Evolutionary conservation across 2,888 invertebrate genomes (phyloP).

Genomic region (Eupithecia insigniata): DNA sequence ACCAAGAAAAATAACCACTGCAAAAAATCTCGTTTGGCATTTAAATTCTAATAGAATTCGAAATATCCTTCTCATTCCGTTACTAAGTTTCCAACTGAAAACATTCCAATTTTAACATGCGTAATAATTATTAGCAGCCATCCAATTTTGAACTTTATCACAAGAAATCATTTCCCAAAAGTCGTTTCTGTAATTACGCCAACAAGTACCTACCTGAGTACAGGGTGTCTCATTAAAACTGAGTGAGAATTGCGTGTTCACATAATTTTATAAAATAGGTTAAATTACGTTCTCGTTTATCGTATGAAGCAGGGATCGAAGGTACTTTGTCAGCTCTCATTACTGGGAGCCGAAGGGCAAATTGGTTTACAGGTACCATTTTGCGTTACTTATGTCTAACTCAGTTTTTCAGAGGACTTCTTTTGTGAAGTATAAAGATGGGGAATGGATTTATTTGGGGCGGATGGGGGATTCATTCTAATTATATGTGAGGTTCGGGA

Average conservation of each 20-base stretch:
- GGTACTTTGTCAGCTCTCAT: conserved; percentile 11
- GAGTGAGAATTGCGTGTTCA: conserved; percentile 3
- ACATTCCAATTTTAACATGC: not conserved
- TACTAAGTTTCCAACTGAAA: not conserved
- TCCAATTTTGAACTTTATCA: not conserved
- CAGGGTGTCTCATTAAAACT: conserved; percentile 16
- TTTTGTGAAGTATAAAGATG: conserved; percentile 9
- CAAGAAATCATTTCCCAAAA: conserved; percentile 6
- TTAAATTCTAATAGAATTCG: not conserved
- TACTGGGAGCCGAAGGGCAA: conserved; percentile 12
- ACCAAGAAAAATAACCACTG: not conserved
- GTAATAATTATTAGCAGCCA: conserved; percentile 4
- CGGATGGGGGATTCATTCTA: not conserved
- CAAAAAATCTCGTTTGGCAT: not conserved
- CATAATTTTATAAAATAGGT: conserved; percentile 19
- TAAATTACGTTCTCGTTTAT: conserved; percentile 12
- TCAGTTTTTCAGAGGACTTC: conserved; percentile 11
- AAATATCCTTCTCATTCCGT: not conserved
- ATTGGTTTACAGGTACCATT: conserved; percentile 15
- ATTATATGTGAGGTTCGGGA: not conserved
- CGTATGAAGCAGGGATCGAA: conserved; percentile 10
- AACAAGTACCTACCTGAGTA: not conserved
- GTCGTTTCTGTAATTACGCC: conserved; percentile 9
- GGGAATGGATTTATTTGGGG: conserved; percentile 8
- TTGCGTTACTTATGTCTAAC: conserved; percentile 13